Base-by-base conservation (phyloP, 1,140 invertebrate genomes). In the Chionoecetes opilio region DNA sequence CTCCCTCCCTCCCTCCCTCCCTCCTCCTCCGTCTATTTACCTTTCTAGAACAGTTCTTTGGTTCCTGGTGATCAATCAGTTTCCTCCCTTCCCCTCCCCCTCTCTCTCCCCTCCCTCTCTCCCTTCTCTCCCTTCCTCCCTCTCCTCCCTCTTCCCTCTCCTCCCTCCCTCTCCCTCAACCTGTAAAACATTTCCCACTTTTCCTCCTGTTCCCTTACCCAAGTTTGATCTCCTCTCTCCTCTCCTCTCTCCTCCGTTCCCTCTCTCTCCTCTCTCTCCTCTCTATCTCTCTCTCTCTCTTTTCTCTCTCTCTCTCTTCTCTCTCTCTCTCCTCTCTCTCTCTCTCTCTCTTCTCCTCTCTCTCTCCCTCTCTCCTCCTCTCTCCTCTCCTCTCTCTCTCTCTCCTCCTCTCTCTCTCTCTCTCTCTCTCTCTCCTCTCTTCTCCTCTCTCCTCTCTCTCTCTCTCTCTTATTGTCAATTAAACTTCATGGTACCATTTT, bases 21-120 rank as follows among this genome's bases (percentile, higher is more conserved):
- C 63, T 32, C 38, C 38, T 2, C 32, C n/a, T 46, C 41, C 8
- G 17, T 91, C 32, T 92, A 92, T 92, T 92, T 92, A 92, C 90
- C 35, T 92, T 92, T 92, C 90, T 82, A 92, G 53, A 92, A 82
- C 90, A 82, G 53, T 92, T 82, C 90, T 92, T 82, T 92, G 63
- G 53, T 92, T 82, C 31, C 53, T 34, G 35, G 63, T 63, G 90
- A 92, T 92, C 90, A 82, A 82, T 92, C 90, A 53, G 90, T 31
- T 82, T 82, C 53, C 32, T 14, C 29, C 89, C 89, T 46, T 91
- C 63, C 63, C 63, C 0, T 31, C 63, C 31, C 21, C 63, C 2
- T 35, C 34, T 63, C 29, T 17, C n/a, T 41, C 41, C 29, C 29
- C 35, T 32, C 9, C 37, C 29, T 34, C 85, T 26, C 29, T 21